A percentile compares a stretch with the other conserved stretches of the same genome.
Conservation (phyloP, 1,140 invertebrate genomes). For the Neodiprion virginianus region DNA sequence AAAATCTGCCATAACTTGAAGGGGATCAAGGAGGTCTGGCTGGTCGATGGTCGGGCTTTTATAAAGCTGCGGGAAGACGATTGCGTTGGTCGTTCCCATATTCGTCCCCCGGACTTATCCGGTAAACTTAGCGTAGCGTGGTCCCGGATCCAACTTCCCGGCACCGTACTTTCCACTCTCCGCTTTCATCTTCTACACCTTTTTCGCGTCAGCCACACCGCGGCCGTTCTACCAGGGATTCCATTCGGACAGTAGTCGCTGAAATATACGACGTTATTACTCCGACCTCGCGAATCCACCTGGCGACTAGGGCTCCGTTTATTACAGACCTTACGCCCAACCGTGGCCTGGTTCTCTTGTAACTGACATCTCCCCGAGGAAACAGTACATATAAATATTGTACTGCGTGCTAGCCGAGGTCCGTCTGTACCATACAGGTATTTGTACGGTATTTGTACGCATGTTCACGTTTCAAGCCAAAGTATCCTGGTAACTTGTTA, state of each 20-base stretch:
- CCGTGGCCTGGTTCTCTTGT: background rate
- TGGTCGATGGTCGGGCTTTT: background rate
- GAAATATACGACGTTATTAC: constrained; percentile 10
- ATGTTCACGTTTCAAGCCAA: no score
- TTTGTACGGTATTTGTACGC: no score
- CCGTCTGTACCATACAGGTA: background rate
- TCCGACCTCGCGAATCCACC: background rate
- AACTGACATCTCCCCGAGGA: constrained; percentile 9
- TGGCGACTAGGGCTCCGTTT: constrained; percentile 7
- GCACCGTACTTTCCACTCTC: background rate
- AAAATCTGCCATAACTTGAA: constrained; percentile 10
- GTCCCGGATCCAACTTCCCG: background rate
- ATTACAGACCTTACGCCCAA: constrained; percentile 8
- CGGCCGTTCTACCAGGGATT: constrained; percentile 3
- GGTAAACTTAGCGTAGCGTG: constrained; percentile 1
- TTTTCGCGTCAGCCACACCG: background rate
- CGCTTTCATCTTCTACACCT: background rate
- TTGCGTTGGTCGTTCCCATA: background rate
- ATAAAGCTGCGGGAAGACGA: constrained; percentile 9
- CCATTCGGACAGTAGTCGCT: background rate
- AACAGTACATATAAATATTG: background rate
- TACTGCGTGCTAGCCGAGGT: background rate
- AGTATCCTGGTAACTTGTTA: background rate
- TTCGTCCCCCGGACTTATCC: background rate
- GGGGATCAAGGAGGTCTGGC: constrained; percentile 1